Conservation (phyloP, 2,797 vertebrate species). For the Lemur catta region DNA sequence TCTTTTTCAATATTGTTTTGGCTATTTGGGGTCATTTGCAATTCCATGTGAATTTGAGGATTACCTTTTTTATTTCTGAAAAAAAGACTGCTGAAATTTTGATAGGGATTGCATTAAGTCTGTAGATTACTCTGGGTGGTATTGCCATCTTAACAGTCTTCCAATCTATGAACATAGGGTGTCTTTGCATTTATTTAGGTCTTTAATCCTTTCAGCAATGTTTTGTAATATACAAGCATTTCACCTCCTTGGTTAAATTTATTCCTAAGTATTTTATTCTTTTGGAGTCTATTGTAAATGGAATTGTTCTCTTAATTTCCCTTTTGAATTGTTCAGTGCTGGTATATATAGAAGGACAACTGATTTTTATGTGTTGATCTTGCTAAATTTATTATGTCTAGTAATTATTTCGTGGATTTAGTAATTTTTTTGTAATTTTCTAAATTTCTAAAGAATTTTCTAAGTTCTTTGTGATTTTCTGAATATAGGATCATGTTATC, state of each 20-base stretch:
- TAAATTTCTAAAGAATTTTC: not conserved
- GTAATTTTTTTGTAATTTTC: not conserved
- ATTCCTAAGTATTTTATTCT: not conserved
- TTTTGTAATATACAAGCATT: not conserved
- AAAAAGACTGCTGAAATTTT: not conserved
- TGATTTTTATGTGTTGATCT: not conserved
- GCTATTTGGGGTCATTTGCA: not conserved
- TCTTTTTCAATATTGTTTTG: not conserved
- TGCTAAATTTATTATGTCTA: not conserved
- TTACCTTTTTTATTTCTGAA: not conserved
- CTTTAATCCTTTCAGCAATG: not conserved
- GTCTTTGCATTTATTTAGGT: not conserved
- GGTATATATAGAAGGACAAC: not conserved
- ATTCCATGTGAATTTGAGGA: not conserved
- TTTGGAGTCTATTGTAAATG: not conserved
- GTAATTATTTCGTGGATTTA: conserved; percentile 17
- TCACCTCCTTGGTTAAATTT: not conserved
- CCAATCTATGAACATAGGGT: not conserved
- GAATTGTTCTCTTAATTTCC: not conserved
- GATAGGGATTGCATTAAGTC: not conserved
- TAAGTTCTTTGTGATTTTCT: conserved; percentile 2
- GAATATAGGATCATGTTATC: not conserved
- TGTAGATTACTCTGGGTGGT: not conserved
- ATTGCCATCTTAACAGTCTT: not conserved
- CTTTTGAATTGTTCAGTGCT: not conserved